A percentile compares a stretch with the other conserved stretches of the same genome.
These are phyloP conservation scores for Callipepla squamata DNA, from an alignment of 2,113 vertebrate genomes.

Conservation along the genomic window DNA sequence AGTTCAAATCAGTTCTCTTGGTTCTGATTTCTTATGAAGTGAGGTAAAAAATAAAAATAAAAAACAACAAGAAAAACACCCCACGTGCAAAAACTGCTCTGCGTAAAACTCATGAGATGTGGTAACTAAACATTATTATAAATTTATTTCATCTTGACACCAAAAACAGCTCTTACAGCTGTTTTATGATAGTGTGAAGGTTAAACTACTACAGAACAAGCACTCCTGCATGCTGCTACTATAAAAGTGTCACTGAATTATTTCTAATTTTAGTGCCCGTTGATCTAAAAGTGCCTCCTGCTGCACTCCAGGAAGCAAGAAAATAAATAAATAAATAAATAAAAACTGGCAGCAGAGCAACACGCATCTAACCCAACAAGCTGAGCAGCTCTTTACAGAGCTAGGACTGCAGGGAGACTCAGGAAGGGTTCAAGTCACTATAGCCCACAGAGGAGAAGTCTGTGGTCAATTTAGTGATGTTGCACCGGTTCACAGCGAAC, in stretches of 20 bases:
- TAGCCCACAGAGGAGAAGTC: fast-evolving
- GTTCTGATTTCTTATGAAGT: neutral
- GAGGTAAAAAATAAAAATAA: neutral
- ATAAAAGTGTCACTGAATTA: constrained; percentile 65
- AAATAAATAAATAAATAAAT: constrained; percentile 55
- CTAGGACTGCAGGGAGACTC: neutral
- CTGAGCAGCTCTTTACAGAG: neutral
- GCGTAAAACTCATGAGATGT: neutral
- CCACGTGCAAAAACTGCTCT: neutral
- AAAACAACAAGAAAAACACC: neutral
- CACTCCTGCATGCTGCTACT: constrained; percentile 18
- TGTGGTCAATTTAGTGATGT: neutral
- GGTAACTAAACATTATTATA: constrained; percentile 38
- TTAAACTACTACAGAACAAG: constrained; percentile 33
- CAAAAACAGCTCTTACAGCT: constrained; percentile 31
- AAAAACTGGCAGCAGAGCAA: neutral
- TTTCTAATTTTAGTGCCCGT: constrained; percentile 51
- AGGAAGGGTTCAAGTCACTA: neutral
- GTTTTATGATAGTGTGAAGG: constrained; percentile 53
- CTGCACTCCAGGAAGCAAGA: constrained; percentile 49
- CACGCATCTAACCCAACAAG: neutral
- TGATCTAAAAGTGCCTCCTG: constrained; percentile 30
- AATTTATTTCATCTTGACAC: constrained; percentile 61
- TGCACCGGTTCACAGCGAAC: neutral
- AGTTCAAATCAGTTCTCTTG: neutral